Evolutionary conservation across 1,140 invertebrate genomes (phyloP).

Genomic region (Drosophila baimaii): DNA sequence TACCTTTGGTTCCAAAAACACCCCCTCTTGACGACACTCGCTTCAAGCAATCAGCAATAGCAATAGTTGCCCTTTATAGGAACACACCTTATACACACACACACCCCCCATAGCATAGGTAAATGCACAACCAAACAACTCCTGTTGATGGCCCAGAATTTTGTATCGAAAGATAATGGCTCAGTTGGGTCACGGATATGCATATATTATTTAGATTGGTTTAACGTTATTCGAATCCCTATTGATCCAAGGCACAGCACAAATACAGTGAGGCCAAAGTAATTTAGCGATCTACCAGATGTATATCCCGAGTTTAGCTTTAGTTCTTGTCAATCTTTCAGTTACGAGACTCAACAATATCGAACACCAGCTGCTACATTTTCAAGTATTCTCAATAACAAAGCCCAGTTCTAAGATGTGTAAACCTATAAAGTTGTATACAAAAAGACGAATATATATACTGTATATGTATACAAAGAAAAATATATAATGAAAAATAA

Average conservation of each 20-base stretch:
- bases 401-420: constrained; percentile 43
- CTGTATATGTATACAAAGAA: constrained; percentile 45
- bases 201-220: not conserved
- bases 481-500: constrained; percentile 45
- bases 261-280: constrained; percentile 48
- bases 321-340: constrained; percentile 31
- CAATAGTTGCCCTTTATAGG: constrained; percentile 29
- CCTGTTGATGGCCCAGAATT: constrained; percentile 8
- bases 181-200: constrained; percentile 24
- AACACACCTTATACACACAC: constrained; percentile 27
- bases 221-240: not conserved
- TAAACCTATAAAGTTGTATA: constrained; percentile 38
- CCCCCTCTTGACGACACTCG: constrained; percentile 22
- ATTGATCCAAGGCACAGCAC: constrained; percentile 31
- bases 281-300: constrained; percentile 13
- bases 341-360: constrained; percentile 39
- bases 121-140: constrained; percentile 32
- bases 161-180: constrained; percentile 28
- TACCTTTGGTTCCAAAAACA: constrained; percentile 31
- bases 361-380: constrained; percentile 29
- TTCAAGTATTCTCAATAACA: constrained; percentile 36
- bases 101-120: constrained; percentile 10
- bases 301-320: constrained; percentile 12
- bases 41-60: constrained; percentile 52
- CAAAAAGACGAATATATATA: constrained; percentile 51